phyloP scores from a whole-genome alignment of 2,113 vertebrate genomes.

The Megatriorchis doriae region DNA sequence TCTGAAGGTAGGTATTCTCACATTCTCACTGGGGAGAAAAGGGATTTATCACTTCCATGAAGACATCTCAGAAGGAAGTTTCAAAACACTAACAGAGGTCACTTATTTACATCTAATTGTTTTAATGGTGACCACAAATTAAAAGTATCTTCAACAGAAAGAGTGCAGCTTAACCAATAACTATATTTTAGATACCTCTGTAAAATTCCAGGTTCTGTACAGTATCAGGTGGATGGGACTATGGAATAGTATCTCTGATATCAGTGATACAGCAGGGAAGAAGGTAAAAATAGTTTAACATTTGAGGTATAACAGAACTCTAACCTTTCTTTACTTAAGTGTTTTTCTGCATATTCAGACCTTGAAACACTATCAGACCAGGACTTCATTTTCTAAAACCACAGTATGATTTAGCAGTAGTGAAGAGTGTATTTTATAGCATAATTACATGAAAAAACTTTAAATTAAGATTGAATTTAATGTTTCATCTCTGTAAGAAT shows the following conservation, averaged over 20 bases:
- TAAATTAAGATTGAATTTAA: neutral
- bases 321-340: neutral
- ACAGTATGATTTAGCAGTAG: neutral
- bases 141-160: neutral
- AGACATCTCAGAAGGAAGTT: neutral
- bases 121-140: neutral
- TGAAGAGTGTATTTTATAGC: neutral
- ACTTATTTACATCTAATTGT: neutral
- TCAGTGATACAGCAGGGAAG: neutral
- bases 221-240: neutral
- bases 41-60: neutral
- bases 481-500: neutral
- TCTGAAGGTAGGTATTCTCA: neutral
- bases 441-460: neutral
- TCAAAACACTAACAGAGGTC: neutral
- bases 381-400: neutral
- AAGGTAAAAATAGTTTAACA: neutral
- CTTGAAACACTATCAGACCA: neutral
- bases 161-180: neutral
- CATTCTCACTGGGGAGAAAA: neutral
- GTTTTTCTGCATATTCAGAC: neutral
- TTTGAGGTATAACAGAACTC: neutral
- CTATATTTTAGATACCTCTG: neutral
- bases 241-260: neutral
- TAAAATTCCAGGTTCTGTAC: neutral